phyloP scores from a whole-genome alignment of 2,888 invertebrate species.

The Conomelus anceps region DNA sequence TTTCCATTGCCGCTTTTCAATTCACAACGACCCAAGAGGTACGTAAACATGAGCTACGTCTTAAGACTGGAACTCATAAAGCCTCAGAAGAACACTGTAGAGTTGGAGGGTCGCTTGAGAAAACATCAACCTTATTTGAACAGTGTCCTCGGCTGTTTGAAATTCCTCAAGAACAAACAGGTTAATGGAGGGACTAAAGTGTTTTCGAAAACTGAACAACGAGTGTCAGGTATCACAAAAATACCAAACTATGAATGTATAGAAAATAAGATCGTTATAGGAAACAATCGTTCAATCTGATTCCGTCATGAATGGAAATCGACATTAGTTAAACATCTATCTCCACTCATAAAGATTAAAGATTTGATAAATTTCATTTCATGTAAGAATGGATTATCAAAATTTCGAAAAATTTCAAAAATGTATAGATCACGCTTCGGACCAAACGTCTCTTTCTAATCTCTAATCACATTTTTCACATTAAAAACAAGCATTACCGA shows the following conservation, averaged over 20 bases:
- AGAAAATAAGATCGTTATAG: neutral
- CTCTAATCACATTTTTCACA: too few relatives aligned
- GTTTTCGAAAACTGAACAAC: neutral
- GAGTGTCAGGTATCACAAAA: neutral
- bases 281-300: too few relatives aligned
- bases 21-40: neutral
- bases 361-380: too few relatives aligned
- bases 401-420: too few relatives aligned
- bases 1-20: neutral
- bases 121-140: neutral
- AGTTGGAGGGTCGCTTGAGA: neutral
- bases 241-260: neutral
- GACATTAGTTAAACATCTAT: too few relatives aligned
- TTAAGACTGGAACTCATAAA: neutral
- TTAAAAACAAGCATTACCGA: too few relatives aligned
- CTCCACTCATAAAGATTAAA: too few relatives aligned
- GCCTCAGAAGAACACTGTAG: too few relatives aligned
- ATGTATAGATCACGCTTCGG: too few relatives aligned
- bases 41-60: neutral
- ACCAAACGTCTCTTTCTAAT: too few relatives aligned
- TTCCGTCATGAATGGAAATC: too few relatives aligned
- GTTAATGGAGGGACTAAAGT: neutral
- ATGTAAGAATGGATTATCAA: too few relatives aligned
- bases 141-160: neutral
- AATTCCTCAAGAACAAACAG: neutral